A percentile compares a stretch with the other conserved stretches of the same genome.
Evolutionary conservation across 2,113 vertebrate genomes (phyloP).

Genomic region (Stigmatopora argus): DNA sequence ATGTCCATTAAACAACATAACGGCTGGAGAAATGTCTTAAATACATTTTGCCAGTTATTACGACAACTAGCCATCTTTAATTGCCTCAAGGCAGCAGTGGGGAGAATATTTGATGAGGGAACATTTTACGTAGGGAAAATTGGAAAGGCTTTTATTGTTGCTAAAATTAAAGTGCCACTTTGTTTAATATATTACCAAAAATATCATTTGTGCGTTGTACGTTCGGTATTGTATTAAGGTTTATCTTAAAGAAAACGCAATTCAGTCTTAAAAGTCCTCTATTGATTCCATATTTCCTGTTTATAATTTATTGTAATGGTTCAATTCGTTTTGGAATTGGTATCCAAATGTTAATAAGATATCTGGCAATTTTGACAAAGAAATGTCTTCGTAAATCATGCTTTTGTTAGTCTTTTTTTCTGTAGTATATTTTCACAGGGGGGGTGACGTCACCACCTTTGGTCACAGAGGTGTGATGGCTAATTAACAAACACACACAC

Average conservation of each 20-base stretch:
- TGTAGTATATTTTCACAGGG: constrained; percentile 10
- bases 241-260: background rate
- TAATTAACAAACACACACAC: constrained; percentile 42
- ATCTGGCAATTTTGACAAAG: background rate
- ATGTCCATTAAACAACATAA: too few relatives aligned
- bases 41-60: constrained; percentile 57
- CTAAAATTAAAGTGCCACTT: background rate
- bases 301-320: background rate
- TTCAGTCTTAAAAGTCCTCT: background rate
- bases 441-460: constrained; percentile 47
- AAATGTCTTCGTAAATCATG: background rate
- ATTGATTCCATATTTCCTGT: background rate
- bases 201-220: too few relatives aligned
- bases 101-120: constrained; percentile 41
- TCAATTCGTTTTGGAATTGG: background rate
- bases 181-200: too few relatives aligned
- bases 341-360: too few relatives aligned
- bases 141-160: background rate
- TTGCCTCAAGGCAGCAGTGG: constrained; percentile 41
- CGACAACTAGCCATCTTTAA: constrained; percentile 36
- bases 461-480: constrained; percentile 43
- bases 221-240: background rate
- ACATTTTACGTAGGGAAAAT: background rate
- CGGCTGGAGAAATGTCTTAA: background rate
- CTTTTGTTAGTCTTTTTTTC: background rate